Conservation (phyloP, 2,113 vertebrate species). For the Hippocampus abdominalis region DNA sequence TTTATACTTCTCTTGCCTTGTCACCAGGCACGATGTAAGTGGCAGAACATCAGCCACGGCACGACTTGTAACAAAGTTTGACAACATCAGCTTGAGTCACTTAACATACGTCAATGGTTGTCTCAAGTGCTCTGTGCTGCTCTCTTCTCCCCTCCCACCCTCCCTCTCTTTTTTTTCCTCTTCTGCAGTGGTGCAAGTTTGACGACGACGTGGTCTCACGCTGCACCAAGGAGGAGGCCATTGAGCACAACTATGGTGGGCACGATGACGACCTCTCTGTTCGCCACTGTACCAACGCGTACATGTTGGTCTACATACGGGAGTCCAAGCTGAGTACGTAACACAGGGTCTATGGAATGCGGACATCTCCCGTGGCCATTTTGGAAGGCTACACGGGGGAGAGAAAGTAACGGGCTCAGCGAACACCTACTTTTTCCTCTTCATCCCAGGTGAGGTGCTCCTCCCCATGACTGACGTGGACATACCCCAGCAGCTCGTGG, state of each 20-base stretch:
- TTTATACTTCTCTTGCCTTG: neutral
- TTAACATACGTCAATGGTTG: conserved; percentile 11
- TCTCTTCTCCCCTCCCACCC: neutral
- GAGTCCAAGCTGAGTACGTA: conserved; percentile 94
- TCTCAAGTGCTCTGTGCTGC: conserved; percentile 39
- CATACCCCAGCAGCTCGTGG: conserved; percentile 96
- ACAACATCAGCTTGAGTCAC: neutral
- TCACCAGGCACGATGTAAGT: neutral
- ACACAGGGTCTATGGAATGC: neutral
- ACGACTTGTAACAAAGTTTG: neutral
- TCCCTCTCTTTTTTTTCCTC: neutral
- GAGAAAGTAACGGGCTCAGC: neutral
- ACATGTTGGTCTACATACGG: conserved; percentile 98
- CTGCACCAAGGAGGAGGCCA: conserved; percentile 97
- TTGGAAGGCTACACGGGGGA: neutral
- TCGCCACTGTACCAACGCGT: conserved; percentile 95
- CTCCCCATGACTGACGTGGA: conserved; percentile 93
- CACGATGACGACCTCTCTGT: conserved; percentile 96
- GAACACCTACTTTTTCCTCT: neutral
- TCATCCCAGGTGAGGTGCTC: conserved; percentile 84
- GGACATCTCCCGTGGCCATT: neutral
- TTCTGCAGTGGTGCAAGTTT: conserved; percentile 93
- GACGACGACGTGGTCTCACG: conserved; percentile 96
- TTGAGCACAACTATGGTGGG: conserved; percentile 97
- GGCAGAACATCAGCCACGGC: neutral